Evolutionary conservation across 64 coral and sea anemone species (phyloP), one percentile per base, ranked within the genome.

Genomic region (Montipora cactus): DNA sequence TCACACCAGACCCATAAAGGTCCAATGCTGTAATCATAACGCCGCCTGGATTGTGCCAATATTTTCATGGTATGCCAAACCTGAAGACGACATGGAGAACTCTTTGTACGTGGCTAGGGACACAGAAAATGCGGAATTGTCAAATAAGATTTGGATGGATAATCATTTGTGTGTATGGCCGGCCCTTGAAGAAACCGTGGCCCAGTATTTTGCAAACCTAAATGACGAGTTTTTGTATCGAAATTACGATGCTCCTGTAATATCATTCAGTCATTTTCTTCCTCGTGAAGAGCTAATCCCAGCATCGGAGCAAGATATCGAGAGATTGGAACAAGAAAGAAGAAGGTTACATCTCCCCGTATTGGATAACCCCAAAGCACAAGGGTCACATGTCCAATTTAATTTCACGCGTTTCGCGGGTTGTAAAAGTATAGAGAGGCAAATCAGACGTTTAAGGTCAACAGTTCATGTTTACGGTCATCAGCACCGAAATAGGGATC

Each of bases 181-280:
- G 52, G 22, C 84, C 8, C 50, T 87, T 46, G 45, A 91, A 7
- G 59, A 64, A 25, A 80, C 81, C 77, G 82, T 92, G 19, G 77
- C 95, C 18, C 89, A 94, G 44, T 83, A 94, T 81, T 97, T 97
- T 81, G 89, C 83, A 59, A 82, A 81, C 46, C 87, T 94, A 19
- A 97, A 94, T 68, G 75, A 77, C 22, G 77, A 91, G 52, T 68
- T 81, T 20, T 15, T 97, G 7, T 46, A 13, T 46, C 85, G 13
- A 19, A 44, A 48, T n/a, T 97, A 94, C 66, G 89, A 97, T 22
- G 90, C 81, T 21, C 92, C 95, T 47, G 77, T 97, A 3, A 97
- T 97, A 48, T 94, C 95, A 5, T 97, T 97, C 52, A 97, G 95
- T 57, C 95, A 97, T 83, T 97, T 97, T 94, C 84, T 97, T 72